Base-by-base conservation (phyloP, 2,113 vertebrate species). In the Thomomys bottae region DNA sequence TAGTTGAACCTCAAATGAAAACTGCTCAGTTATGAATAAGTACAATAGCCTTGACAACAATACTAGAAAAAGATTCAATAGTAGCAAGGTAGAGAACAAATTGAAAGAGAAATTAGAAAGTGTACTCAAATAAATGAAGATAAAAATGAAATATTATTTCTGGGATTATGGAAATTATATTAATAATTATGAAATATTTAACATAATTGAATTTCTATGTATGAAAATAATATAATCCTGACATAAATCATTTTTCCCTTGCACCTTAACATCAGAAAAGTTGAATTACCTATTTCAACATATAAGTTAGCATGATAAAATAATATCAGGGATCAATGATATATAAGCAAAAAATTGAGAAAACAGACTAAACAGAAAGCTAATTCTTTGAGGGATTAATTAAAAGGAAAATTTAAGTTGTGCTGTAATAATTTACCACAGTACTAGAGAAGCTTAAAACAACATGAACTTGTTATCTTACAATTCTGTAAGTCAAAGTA, bases 101-200 rank as follows among this genome's bases (percentile, higher is more conserved):
- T 78, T 15, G 77, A 34, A 80, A 82, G 8, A 32, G 4, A 84
- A 84, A 73, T 90, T 49, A 40, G 3, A 87, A n/a, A 84, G 0
- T n/a, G 75, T 34, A 57, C 17, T 68, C 7, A 77, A 30, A 21
- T 40, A 92, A 68, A 42, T 54, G 26, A 90, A 93, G 92, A 85
- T 38, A 64, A 30, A 67, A 42, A n/a, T 45, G 24, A n/a, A 71
- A n/a, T n/a, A 42, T 30, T 40, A 80, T 32, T 87, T 66, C 14
- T 82, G 81, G 17, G 28, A 38, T 84, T 11, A 77, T 86, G 11
- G 28, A 78, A 61, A 61, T 42, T 36, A 28, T 61, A 54, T 54
- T 83, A 14, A 9, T 49, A 26, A 87, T 73, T 79, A 80, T n/a
- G 42, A 54, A 7, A 71, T 1, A 80, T 49, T 66, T 40, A 45